A percentile compares a stretch with the other conserved stretches of the same genome.
Evolutionary conservation across 2,888 invertebrate genomes (phyloP).

Genomic region (Dryococelus australis): DNA sequence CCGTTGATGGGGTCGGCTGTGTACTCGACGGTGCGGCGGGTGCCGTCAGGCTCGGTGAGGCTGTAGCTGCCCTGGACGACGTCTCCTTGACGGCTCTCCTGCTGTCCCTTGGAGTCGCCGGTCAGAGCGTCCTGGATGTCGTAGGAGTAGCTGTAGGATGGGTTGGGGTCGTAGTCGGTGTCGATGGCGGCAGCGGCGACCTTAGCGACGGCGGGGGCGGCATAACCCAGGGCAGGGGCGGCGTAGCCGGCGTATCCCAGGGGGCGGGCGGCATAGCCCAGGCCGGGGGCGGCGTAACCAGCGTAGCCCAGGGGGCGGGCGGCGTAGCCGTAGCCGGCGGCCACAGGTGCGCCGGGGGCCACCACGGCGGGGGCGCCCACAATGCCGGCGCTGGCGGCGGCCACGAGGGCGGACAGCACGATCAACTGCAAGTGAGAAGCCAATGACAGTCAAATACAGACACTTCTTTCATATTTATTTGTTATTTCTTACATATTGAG

Average conservation of each 20-base stretch:
- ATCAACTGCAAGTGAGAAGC: constrained; percentile 34
- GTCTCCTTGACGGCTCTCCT: constrained; percentile 42
- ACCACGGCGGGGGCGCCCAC: constrained; percentile 40
- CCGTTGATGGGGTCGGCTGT: constrained; percentile 45
- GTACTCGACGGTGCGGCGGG: constrained; percentile 43
- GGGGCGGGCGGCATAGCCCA: constrained; percentile 37
- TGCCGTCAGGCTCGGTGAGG: constrained; percentile 42
- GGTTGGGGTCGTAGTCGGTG: constrained; percentile 44
- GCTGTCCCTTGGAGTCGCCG: constrained; percentile 43
- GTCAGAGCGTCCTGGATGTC: constrained; percentile 43
- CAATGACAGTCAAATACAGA: too few relatives aligned
- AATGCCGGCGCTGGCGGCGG: constrained; percentile 44
- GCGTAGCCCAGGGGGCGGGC: constrained; percentile 31
- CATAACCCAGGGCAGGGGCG: constrained; percentile 30
- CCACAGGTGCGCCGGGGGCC: constrained; percentile 37
- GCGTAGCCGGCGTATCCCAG: constrained; percentile 34
- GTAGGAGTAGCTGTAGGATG: constrained; percentile 44
- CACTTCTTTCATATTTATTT: too few relatives aligned
- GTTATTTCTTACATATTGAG: too few relatives aligned
- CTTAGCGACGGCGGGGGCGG: constrained; percentile 20
- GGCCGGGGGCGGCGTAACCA: constrained; percentile 32
- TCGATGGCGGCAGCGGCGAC: constrained; percentile 36
- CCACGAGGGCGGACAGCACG: constrained; percentile 44
- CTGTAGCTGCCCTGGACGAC: constrained; percentile 43
- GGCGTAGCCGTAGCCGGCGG: constrained; percentile 27